Base-by-base conservation (phyloP, 1,140 invertebrate genomes). In the Lanistes nyassanus region DNA sequence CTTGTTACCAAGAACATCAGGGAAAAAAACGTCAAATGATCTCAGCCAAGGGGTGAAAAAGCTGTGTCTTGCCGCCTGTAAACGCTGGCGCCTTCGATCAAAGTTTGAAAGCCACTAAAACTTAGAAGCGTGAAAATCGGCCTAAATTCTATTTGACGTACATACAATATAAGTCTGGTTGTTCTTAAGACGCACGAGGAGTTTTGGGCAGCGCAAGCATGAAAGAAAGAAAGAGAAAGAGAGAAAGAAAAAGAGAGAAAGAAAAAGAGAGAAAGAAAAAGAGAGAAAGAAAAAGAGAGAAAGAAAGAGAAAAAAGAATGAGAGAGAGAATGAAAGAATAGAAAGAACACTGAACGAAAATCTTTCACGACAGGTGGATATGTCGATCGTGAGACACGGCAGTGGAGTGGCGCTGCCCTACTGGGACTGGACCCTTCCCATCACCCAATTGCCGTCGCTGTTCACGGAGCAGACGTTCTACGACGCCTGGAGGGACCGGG, bases 361-460 rank as follows among this genome's bases (percentile, higher is more conserved):
- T n/a, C 65, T 69, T 29, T 58, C 56, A 6, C 42, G 70, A 3
- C 34, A 74, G 75, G 39, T 75, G 39, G 74, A 75, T 21, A 36
- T 66, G 39, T 70, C 79, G 34, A 53, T 81, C 13, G 60, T 71
- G 29, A 66, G 60, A 7, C 70, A 79, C n/a, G 79, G 79, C 19
- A 67, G 69, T 19, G 55, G 42, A 16, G 64, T 78, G 21, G 77
- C 72, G 47, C 31, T 78, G 9, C 77, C 77, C 16, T 78, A 78
- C 68, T 78, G 79, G 79, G 79, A 81, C 60, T 81, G 79, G 79
- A 81, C 79, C 11, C 16, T 31, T 6, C 71, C 75, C 39, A 75
- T 77, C 19, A 36, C 37, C 26, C 51, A 65, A 1, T 26, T 80
- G 21, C 79, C 79, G 7, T 56, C 34, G 16, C 56, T 76, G 4